Evolutionary conservation across 2,888 invertebrate species (phyloP).

Genomic region (Sepioteuthis lessoniana): DNA sequence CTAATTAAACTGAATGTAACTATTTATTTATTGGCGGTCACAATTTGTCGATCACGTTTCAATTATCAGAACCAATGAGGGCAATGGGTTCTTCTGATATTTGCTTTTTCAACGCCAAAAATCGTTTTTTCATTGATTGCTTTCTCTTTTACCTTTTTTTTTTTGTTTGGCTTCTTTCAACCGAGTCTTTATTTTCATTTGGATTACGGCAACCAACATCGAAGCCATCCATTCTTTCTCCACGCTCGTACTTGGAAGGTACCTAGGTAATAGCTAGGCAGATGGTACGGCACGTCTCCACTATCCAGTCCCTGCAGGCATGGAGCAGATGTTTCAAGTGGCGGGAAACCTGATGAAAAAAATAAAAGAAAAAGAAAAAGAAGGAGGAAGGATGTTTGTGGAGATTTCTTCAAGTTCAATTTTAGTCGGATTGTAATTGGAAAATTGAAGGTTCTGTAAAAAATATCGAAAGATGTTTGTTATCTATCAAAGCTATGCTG

Average conservation of each 20-base stretch:
- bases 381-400: no score
- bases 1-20: background rate
- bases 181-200: background rate
- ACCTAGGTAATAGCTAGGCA: no score
- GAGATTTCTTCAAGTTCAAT: no score
- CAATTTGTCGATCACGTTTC: background rate
- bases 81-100: background rate
- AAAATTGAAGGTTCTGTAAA: no score
- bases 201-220: background rate
- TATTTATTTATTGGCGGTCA: background rate
- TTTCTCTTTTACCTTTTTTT: background rate
- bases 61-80: background rate
- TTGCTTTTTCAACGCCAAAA: background rate
- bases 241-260: background rate
- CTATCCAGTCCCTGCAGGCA: background rate
- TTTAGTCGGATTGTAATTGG: no score
- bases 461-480: no score
- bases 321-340: background rate
- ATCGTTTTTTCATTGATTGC: background rate
- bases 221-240: background rate
- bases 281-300: background rate
- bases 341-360: background rate
- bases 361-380: no score
- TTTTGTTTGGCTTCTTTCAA: background rate
- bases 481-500: no score